Evolutionary conservation across 2,797 vertebrate species (phyloP), one percentile per base, ranked within the genome.

Genomic region (Xiphophorus birchmanni): DNA sequence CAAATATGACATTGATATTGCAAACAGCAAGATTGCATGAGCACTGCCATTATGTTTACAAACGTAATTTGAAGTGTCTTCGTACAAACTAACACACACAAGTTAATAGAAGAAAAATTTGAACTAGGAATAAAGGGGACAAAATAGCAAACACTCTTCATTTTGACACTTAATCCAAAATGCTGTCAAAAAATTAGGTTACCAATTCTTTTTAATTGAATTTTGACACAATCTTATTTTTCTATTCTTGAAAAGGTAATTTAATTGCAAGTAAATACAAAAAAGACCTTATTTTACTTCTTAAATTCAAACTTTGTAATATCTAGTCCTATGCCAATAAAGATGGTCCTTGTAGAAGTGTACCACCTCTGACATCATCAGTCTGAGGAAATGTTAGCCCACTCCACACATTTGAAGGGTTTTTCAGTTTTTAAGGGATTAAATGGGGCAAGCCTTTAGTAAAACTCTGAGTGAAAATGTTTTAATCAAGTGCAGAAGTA

Each of bases 1-100:
- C 7, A 42, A 23, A 69, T 42, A 42, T 26, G 63, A 26, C 44
- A 76, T 75, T 29, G 79, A 85, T 82, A 80, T 75, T 29, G 60
- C 23, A 75, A 71, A 67, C 26, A 37, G 52, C 6, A 45, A 45
- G 45, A 79, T 45, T 77, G 35, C 29, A 77, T 52, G 74, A 52
- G 18, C 35, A 74, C 58, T 75, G 29, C 71, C 56, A 76, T 65
- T 74, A 65, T 74, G 52, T 42, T 42, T 12, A 56, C 8, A 26
- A 9, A 42, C 15, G 18, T 12, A 56, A 13, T 2, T 2, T n/a
- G 37, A 1, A 37, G 52, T 26, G 7, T 2, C 40, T 37, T n/a
- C 9, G 8, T 32, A 73, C 3, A 32, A 45, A 50, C 72, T 4
- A 13, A 50, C 23, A 32, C 9, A 73, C 15, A 11, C 8, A 32